Conservation (phyloP, 2,888 invertebrate genomes). For the Diplazon laetatorius region DNA sequence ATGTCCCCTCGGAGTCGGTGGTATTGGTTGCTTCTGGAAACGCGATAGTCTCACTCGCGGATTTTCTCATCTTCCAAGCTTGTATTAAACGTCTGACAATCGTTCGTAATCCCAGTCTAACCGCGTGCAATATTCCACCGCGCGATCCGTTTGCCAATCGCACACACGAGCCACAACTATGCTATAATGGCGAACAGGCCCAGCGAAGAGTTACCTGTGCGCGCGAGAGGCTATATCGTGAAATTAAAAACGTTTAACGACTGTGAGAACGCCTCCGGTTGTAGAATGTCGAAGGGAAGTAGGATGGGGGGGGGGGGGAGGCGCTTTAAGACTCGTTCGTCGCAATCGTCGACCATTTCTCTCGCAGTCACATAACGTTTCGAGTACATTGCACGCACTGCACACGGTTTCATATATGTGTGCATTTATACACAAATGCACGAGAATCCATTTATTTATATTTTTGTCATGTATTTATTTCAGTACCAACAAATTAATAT, state of each 20-base stretch:
- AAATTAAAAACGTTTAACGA: slow-evolving; percentile 74
- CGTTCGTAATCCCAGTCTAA: background rate
- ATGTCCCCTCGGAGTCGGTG: background rate
- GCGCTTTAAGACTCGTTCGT: slow-evolving; percentile 54
- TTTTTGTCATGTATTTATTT: too few species aligned
- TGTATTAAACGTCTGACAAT: slow-evolving; percentile 30
- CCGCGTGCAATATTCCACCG: slow-evolving; percentile 22
- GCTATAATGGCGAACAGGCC: slow-evolving; percentile 5
- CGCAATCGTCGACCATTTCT: slow-evolving; percentile 17
- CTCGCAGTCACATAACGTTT: slow-evolving; percentile 23
- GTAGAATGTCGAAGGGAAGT: slow-evolving; percentile 66
- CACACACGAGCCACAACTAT: slow-evolving; percentile 7
- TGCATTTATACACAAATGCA: too few species aligned
- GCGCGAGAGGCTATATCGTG: slow-evolving; percentile 53
- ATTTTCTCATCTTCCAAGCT: slow-evolving; percentile 45
- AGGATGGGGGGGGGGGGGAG: too few species aligned
- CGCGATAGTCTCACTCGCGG: slow-evolving; percentile 29
- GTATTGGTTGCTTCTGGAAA: slow-evolving; percentile 36
- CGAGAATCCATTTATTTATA: too few species aligned
- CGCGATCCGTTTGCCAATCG: too few species aligned
- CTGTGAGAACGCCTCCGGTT: slow-evolving; percentile 71
- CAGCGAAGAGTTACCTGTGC: background rate
- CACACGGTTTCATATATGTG: slow-evolving; percentile 17
- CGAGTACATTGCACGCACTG: slow-evolving; percentile 40
- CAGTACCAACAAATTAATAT: too few species aligned